These are phyloP conservation scores for Naso thynnoides DNA, from an alignment of 2,797 vertebrate species.

Conservation along the genomic window DNA sequence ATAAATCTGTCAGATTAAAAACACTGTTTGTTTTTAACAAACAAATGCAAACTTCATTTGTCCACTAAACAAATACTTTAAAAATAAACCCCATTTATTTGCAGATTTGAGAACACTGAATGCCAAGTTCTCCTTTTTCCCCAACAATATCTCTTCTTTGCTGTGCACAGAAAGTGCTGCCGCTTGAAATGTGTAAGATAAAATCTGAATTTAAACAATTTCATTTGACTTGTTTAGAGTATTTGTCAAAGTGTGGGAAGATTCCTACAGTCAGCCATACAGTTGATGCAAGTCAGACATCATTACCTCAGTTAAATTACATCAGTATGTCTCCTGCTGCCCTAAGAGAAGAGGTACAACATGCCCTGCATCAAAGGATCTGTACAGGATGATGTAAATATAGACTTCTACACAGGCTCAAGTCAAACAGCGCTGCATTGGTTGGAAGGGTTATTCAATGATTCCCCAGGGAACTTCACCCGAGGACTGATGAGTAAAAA, in stretches of 20 bases:
- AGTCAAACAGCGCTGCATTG: constrained; percentile 16
- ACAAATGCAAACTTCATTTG: neutral
- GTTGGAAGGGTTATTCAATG: neutral
- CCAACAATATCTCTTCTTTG: constrained; percentile 6
- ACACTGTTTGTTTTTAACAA: constrained; percentile 17
- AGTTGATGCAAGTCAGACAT: constrained; percentile 45
- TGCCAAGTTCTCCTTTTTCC: constrained; percentile 5
- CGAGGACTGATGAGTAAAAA: constrained; percentile 20
- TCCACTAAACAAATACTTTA: neutral
- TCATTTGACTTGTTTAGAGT: constrained; percentile 8
- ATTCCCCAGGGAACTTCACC: constrained; percentile 15
- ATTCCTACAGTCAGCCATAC: constrained; percentile 38
- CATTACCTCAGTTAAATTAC: constrained; percentile 33
- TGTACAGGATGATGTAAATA: constrained; percentile 2
- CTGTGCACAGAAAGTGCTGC: neutral
- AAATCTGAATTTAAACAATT: constrained; percentile 45
- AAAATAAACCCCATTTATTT: neutral
- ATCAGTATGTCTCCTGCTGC: constrained; percentile 39
- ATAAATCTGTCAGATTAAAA: constrained; percentile 20
- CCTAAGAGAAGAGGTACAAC: constrained; percentile 10
- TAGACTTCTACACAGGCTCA: constrained; percentile 9
- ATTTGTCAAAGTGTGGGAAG: constrained; percentile 41
- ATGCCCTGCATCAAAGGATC: constrained; percentile 27
- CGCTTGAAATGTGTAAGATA: constrained; percentile 31
- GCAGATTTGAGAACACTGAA: constrained; percentile 3